Percentiles rank a stretch among this genome's conserved stretches.
Evolutionary conservation across 2,113 vertebrate species (phyloP).

Genomic region (Indicator maculatus): DNA sequence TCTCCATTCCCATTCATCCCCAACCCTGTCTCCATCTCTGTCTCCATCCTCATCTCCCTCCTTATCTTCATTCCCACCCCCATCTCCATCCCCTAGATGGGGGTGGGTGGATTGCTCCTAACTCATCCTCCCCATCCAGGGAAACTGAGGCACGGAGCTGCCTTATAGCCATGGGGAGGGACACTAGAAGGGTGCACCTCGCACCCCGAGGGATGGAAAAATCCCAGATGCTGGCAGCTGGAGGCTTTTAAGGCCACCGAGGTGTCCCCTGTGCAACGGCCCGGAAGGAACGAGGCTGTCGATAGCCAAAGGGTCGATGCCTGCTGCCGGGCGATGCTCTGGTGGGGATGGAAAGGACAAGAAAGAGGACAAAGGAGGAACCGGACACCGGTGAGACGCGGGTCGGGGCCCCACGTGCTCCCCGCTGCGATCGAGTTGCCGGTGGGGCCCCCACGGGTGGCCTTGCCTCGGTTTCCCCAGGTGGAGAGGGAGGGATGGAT

Average conservation of each 20-base stretch:
- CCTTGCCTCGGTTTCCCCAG: not conserved
- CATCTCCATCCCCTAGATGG: not conserved
- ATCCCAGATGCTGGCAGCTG: not conserved
- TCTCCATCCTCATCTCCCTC: no score
- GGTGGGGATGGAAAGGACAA: not conserved
- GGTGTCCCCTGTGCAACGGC: not conserved
- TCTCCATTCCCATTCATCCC: no score
- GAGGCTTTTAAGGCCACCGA: not conserved
- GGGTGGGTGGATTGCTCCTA: fast-evolving
- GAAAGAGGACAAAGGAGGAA: conserved; percentile 32
- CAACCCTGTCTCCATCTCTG: no score
- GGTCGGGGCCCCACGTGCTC: not conserved
- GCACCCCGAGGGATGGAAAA: not conserved
- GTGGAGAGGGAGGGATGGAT: no score
- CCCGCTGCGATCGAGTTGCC: not conserved
- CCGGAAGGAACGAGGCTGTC: not conserved
- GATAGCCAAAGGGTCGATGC: not conserved
- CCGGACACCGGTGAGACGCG: not conserved
- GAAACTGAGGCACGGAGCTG: not conserved
- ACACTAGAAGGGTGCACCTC: not conserved
- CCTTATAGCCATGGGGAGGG: fast-evolving
- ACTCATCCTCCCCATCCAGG: fast-evolving
- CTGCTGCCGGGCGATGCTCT: not conserved
- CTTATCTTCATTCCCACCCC: no score
- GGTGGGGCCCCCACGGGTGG: not conserved